phyloP scores from a whole-genome alignment of 2,888 invertebrate species.

The Suillia variegata region DNA sequence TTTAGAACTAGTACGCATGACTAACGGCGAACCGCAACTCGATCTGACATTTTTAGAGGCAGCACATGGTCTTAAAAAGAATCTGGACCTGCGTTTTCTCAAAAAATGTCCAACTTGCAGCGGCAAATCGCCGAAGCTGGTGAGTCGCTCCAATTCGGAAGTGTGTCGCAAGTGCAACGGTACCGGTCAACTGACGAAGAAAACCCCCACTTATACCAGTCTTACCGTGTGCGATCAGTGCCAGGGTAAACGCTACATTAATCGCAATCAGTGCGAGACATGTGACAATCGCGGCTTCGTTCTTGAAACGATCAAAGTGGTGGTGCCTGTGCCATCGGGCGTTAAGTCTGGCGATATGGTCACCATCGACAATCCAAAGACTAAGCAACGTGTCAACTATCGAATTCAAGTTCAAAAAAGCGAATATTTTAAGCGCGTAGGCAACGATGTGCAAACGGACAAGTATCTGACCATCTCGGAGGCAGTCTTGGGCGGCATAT shows the following conservation, averaged over 20 bases:
- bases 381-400: constrained; percentile 45
- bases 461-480: constrained; percentile 50
- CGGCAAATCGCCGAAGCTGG: constrained; percentile 44
- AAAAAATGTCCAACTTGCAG: constrained; percentile 51
- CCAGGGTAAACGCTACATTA: constrained; percentile 48
- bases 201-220: constrained; percentile 38
- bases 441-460: constrained; percentile 50
- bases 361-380: constrained; percentile 47
- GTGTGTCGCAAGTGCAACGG: constrained; percentile 55
- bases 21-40: constrained; percentile 39
- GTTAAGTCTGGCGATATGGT: constrained; percentile 48
- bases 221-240: constrained; percentile 45
- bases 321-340: constrained; percentile 48
- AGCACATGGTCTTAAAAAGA: constrained; percentile 49
- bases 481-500: constrained; percentile 52
- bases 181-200: constrained; percentile 45
- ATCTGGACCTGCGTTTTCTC: constrained; percentile 42
- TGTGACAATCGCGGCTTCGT: constrained; percentile 52
- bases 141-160: constrained; percentile 42
- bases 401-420: constrained; percentile 44
- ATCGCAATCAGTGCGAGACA: constrained; percentile 47
- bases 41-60: constrained; percentile 51
- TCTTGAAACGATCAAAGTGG: constrained; percentile 39
- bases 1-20: constrained; percentile 39
- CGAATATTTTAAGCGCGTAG: constrained; percentile 48